Percentiles rank a stretch among this genome's conserved stretches.
phyloP scores from a whole-genome alignment of 2,888 invertebrate genomes.

The Nudaria mundana region DNA sequence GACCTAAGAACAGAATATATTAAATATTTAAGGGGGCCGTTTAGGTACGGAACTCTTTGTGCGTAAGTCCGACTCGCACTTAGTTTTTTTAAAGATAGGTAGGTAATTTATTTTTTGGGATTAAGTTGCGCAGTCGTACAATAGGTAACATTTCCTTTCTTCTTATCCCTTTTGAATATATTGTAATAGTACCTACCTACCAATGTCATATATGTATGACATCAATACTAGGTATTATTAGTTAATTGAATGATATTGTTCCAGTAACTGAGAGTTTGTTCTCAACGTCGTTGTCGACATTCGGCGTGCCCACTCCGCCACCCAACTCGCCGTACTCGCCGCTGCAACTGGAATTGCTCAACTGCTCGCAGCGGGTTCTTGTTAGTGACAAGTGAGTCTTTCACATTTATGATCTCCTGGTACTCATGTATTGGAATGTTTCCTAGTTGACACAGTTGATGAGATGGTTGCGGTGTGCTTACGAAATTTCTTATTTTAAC shows the following conservation, averaged over 20 bases:
- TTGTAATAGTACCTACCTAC: too few relatives aligned
- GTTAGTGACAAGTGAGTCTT: conserved; percentile 67
- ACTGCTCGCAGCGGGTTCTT: conserved; percentile 76
- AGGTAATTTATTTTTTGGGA: too few relatives aligned
- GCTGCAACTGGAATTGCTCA: conserved; percentile 84
- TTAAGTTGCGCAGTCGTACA: too few relatives aligned
- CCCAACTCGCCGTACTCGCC: conserved; percentile 86
- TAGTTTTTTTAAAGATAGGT: too few relatives aligned
- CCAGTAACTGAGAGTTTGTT: conserved; percentile 85
- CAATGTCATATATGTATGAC: too few relatives aligned
- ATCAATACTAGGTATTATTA: too few relatives aligned
- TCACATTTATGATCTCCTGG: conserved; percentile 8
- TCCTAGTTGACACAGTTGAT: conserved; percentile 9
- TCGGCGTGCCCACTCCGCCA: conserved; percentile 86
- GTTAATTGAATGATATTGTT: conserved; percentile 33
- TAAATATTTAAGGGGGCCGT: too few relatives aligned
- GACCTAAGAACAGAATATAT: too few relatives aligned
- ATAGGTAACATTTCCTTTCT: too few relatives aligned
- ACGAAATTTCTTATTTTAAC: neutral
- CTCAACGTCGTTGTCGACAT: conserved; percentile 83
- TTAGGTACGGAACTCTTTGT: too few relatives aligned
- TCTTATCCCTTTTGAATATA: too few relatives aligned
- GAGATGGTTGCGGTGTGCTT: neutral
- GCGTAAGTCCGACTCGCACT: too few relatives aligned
- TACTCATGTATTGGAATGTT: conserved; percentile 2